Evolutionary conservation across 2,113 vertebrate species (phyloP).

Genomic region (Myiopsitta monachus): DNA sequence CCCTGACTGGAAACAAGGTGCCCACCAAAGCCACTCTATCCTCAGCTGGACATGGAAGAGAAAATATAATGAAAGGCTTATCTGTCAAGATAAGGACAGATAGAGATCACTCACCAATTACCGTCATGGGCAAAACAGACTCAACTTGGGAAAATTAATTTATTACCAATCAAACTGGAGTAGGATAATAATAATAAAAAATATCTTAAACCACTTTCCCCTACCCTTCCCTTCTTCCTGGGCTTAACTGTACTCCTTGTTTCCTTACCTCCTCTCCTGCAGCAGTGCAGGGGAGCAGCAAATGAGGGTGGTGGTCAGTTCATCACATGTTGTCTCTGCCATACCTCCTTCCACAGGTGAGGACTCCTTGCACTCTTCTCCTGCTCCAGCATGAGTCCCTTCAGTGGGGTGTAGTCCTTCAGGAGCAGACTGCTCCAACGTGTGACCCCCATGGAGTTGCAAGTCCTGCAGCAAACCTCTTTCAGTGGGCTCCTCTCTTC

Average conservation of each 20-base stretch:
- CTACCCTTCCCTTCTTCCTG: neutral
- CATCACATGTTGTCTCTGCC: neutral
- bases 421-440: neutral
- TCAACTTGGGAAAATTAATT: neutral
- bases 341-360: neutral
- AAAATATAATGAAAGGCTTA: neutral
- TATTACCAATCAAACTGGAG: neutral
- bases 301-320: neutral
- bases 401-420: neutral
- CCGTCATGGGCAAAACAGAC: neutral
- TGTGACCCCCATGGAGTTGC: neutral
- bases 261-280: neutral
- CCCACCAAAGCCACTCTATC: neutral
- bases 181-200: neutral
- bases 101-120: neutral
- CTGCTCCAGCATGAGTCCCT: neutral
- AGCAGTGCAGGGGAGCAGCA: rapidly evolving
- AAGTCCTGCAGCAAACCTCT: neutral
- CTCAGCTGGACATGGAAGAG: neutral
- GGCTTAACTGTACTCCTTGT: neutral
- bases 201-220: neutral
- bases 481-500: neutral
- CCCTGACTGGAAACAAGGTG: neutral
- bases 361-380: neutral
- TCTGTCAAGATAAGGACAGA: neutral